Conservation (phyloP, 2,888 invertebrate species). For the Drosophila prolongata region DNA sequence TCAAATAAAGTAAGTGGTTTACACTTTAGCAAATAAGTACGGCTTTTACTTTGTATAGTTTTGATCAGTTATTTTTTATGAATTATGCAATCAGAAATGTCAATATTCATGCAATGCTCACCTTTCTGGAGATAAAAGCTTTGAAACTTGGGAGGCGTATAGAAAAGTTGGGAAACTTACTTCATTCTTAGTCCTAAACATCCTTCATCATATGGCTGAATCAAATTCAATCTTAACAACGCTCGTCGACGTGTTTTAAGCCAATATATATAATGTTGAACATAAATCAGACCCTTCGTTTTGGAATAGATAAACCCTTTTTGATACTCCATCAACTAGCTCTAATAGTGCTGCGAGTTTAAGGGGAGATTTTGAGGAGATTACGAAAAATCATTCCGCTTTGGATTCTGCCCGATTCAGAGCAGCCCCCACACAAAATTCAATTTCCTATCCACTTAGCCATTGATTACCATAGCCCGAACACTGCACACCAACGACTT, state of each 20-base stretch:
- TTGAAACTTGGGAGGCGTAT: neutral
- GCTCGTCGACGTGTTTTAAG: too few relatives aligned
- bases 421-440: slow-evolving; percentile 46
- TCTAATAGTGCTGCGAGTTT: neutral
- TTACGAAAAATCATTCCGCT: slow-evolving; percentile 15
- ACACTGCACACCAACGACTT: slow-evolving; percentile 38
- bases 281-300: neutral
- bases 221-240: too few relatives aligned
- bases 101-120: too few relatives aligned
- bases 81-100: too few relatives aligned
- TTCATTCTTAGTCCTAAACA: too few relatives aligned
- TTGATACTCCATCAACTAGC: neutral
- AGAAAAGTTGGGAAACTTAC: too few relatives aligned
- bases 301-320: neutral
- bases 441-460: slow-evolving; percentile 69
- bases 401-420: slow-evolving; percentile 8
- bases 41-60: neutral
- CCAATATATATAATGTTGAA: neutral
- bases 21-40: neutral
- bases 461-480: slow-evolving; percentile 63
- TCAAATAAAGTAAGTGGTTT: neutral
- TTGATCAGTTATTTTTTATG: too few relatives aligned
- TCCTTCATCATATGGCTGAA: too few relatives aligned
- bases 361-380: too few relatives aligned
- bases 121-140: neutral